Conservation (phyloP, 2,888 invertebrate genomes). For the Omphaloscelis lunosa region DNA sequence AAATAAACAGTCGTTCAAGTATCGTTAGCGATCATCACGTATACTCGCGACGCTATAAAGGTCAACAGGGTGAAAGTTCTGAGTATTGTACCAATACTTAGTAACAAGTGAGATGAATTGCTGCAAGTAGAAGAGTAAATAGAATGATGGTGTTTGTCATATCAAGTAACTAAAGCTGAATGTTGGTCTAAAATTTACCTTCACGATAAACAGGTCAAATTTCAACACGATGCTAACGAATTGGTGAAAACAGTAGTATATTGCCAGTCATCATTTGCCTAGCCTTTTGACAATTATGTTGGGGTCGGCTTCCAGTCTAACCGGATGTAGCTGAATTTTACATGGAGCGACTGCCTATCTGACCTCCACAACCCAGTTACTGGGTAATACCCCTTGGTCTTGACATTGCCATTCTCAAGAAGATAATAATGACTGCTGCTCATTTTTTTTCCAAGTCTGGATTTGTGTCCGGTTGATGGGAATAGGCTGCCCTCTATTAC, state of each 20-base stretch:
- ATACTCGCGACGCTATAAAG: constrained; percentile 73
- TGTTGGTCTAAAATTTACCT: background rate
- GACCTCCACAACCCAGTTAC: no score
- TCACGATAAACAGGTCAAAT: background rate
- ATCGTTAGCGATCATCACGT: constrained; percentile 51
- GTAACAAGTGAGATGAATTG: constrained; percentile 57
- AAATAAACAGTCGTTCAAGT: constrained; percentile 52
- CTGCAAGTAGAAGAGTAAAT: constrained; percentile 42
- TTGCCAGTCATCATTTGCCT: background rate
- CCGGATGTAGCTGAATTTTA: no score
- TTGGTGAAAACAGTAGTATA: background rate
- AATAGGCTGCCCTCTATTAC: background rate
- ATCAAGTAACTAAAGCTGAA: background rate
- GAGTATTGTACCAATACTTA: constrained; percentile 71
- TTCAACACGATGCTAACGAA: background rate
- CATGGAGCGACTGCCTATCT: no score
- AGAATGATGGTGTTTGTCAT: constrained; percentile 4
- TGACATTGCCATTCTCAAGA: background rate
- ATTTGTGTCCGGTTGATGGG: no score
- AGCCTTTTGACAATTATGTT: no score
- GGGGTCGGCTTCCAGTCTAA: no score
- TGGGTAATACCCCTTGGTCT: no score
- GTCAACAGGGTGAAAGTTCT: constrained; percentile 84
- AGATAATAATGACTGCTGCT: background rate
- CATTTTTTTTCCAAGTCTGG: background rate